Base-by-base conservation (phyloP, 2,888 invertebrate species). In the Heterodera filipjevi region DNA sequence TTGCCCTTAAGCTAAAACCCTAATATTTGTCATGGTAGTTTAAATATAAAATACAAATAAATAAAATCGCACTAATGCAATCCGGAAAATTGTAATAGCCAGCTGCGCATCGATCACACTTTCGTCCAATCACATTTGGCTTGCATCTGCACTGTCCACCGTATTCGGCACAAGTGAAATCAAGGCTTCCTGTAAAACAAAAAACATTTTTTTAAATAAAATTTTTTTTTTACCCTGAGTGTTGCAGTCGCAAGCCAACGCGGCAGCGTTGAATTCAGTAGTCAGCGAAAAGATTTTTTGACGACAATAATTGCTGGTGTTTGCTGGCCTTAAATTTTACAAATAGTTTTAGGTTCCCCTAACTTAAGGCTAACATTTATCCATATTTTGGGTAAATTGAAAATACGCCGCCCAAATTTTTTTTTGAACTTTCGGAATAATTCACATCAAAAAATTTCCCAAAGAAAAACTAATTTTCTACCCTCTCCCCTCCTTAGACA, bases 101-200 rank as follows among this genome's bases (percentile, higher is more conserved):
- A 0, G 95, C 95, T 81, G 93, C 92, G 90, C 95, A 95, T 6
- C 93, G 92, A 76, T 93, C 93, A 87, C 93, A 95, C 0, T 83
- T 93, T 49, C 97, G 92, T 0, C 98, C 98, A 83, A 99, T 96
- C 1, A 99, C 94, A 90, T 98, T 94, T 0, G 93, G 92, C 87
- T 93, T 93, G 90, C 99, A 99, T 6, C 93, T 93, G 90, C 99
- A 99, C 90, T 98, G 96, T 0, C 99, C 99, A 0, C 99, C 99
- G 89, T 96, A 97, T 64, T 93, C 92, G 82, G 94, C 93, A 89
- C 99, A 99, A 85, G 94, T 93, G 89, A 96, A 94, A 68, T 86
- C 84, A 27, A 76, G 64, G 22, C 85, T 66, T 76, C 70, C 44
- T 44, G 0, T 10, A 70, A 33, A 22, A 70, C n/a, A n/a, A n/a